Conservation (phyloP, 2,113 vertebrate genomes). For the Syngnathus scovelli region DNA sequence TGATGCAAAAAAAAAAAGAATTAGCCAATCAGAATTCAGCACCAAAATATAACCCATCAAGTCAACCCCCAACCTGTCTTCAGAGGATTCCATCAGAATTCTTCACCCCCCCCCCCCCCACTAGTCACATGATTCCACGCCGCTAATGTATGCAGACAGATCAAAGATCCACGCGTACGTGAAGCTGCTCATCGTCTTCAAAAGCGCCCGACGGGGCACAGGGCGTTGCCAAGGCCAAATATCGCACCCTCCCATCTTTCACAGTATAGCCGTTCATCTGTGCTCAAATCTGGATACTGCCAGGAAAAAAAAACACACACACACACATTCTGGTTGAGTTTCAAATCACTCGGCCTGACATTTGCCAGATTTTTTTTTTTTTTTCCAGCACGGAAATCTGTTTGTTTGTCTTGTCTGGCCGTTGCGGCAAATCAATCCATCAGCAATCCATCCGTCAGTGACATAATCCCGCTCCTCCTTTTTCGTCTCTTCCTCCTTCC, state of each 20-base stretch:
- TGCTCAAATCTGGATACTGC: not conserved
- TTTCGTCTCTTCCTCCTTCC: not conserved
- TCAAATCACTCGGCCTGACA: slow-evolving; percentile 37
- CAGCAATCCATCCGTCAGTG: slow-evolving; percentile 9
- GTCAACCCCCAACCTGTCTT: slow-evolving; percentile 16
- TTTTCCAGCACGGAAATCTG: not conserved
- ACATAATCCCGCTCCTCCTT: slow-evolving; percentile 4
- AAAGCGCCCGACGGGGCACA: slow-evolving; percentile 35
- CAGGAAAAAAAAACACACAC: not conserved
- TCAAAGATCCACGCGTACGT: slow-evolving; percentile 53
- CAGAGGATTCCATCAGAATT: slow-evolving; percentile 47
- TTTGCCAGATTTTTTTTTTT: slow-evolving; percentile 36
- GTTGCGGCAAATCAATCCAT: slow-evolving; percentile 10
- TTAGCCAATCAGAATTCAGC: no score
- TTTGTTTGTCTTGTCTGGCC: not conserved
- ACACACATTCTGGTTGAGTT: not conserved
- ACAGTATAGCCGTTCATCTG: slow-evolving; percentile 10
- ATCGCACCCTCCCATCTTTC: no score
- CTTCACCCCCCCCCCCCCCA: slow-evolving; percentile 36
- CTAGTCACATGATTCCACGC: slow-evolving; percentile 24
- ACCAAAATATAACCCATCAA: not conserved
- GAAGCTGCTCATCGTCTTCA: slow-evolving; percentile 52
- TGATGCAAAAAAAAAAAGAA: no score
- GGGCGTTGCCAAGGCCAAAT: slow-evolving; percentile 14
- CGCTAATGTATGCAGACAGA: slow-evolving; percentile 53